These are phyloP conservation scores for Caenorhabditis drosophilae DNA, from an alignment of 2,888 invertebrate species.

Conservation along the genomic window DNA sequence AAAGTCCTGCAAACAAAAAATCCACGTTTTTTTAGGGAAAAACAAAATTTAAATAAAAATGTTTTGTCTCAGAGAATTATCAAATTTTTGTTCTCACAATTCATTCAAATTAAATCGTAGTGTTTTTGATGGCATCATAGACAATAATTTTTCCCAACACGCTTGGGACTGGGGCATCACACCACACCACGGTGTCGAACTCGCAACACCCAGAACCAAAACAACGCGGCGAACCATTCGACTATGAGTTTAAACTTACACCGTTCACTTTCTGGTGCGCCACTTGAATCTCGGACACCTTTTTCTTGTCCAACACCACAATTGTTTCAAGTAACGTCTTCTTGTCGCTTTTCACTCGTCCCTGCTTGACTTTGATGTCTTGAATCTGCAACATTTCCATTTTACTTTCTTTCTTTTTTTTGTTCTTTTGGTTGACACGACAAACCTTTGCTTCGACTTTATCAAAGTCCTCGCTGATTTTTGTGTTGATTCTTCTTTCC, in stretches of 20 bases:
- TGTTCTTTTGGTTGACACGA: not conserved
- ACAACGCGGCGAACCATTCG: slow-evolving; percentile 16
- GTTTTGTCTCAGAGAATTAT: slow-evolving; percentile 31
- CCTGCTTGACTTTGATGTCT: slow-evolving; percentile 78
- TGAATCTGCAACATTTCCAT: slow-evolving; percentile 73
- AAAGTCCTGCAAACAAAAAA: slow-evolving; percentile 84
- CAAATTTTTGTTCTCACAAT: slow-evolving; percentile 30
- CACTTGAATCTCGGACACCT: slow-evolving; percentile 80
- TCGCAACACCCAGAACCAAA: slow-evolving; percentile 1
- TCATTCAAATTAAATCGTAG: slow-evolving; percentile 47
- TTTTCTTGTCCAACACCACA: slow-evolving; percentile 86
- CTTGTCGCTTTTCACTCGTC: slow-evolving; percentile 80
- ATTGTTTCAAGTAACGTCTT: slow-evolving; percentile 81
- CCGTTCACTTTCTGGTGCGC: slow-evolving; percentile 86
- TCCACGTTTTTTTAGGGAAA: too few species aligned
- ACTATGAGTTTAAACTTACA: slow-evolving; percentile 59
- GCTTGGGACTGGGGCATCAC: too few species aligned
- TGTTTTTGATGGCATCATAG: slow-evolving; percentile 26
- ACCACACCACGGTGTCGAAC: slow-evolving; percentile 13
- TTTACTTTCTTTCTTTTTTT: not conserved
- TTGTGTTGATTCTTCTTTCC: slow-evolving; percentile 75
- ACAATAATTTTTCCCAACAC: too few species aligned
- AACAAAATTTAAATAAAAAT: slow-evolving; percentile 11
- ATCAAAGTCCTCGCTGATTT: slow-evolving; percentile 37
- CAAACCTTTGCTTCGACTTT: slow-evolving; percentile 42